phyloP scores from a whole-genome alignment of 2,888 invertebrate species.

The Cataglyphis cursor region DNA sequence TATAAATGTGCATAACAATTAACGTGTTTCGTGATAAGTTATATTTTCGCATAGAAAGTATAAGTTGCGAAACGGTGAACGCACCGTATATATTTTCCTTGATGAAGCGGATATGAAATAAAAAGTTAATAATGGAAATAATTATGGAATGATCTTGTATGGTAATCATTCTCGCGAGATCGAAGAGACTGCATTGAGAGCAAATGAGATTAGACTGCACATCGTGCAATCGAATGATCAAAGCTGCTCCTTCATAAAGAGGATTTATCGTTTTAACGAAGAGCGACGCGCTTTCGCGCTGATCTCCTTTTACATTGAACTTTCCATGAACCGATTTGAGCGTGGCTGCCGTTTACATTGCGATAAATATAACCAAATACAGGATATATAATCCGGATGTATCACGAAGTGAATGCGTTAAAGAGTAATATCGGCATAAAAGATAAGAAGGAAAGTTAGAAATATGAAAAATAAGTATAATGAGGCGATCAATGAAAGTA shows the following conservation, averaged over 20 bases:
- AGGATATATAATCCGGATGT: conserved; percentile 18
- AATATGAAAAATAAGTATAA: background rate
- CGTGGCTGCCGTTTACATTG: background rate
- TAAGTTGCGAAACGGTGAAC: background rate
- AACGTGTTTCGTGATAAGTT: background rate
- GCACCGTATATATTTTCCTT: background rate
- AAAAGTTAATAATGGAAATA: conserved; percentile 8
- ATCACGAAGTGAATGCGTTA: background rate
- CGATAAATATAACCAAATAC: background rate
- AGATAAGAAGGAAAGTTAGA: conserved; percentile 16
- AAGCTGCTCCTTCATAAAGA: background rate
- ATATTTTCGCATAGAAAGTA: background rate
- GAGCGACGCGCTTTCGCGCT: conserved; percentile 43
- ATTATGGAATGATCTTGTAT: conserved; percentile 8
- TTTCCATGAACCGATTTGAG: conserved; percentile 61
- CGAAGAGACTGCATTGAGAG: conserved; percentile 4
- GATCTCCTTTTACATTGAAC: conserved; percentile 15
- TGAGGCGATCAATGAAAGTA: background rate
- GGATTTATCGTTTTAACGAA: background rate
- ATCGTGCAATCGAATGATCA: conserved; percentile 25
- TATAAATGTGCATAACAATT: background rate
- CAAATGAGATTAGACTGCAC: conserved; percentile 29
- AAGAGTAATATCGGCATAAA: background rate
- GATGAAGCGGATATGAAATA: background rate
- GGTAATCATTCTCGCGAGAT: background rate